Evolutionary conservation across 2,113 vertebrate genomes (phyloP).

Genomic region (Xiphorhynchus elegans): DNA sequence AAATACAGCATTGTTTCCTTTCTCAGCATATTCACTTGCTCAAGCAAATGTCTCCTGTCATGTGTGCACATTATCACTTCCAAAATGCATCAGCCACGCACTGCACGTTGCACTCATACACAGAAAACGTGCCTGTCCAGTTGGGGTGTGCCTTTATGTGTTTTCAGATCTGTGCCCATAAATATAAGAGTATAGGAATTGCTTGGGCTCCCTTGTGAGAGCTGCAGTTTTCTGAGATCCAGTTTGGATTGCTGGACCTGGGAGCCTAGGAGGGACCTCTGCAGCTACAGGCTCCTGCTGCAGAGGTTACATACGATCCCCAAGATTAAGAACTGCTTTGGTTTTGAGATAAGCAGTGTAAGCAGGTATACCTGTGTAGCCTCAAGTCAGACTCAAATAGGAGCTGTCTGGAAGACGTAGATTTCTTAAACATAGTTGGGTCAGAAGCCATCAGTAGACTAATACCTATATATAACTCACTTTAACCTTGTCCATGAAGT

Average conservation of each 20-base stretch:
- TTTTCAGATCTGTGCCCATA: background rate
- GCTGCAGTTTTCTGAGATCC: background rate
- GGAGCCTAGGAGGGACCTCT: background rate
- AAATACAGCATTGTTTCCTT: background rate
- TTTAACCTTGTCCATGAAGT: background rate
- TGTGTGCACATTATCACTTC: background rate
- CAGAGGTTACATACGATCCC: rapidly evolving
- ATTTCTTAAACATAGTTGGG: background rate
- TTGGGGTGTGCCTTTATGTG: background rate
- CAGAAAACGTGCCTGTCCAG: background rate
- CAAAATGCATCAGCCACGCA: background rate
- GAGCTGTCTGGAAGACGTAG: background rate
- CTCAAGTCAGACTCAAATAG: background rate
- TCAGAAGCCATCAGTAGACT: background rate
- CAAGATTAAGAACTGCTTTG: background rate
- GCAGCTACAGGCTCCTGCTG: background rate
- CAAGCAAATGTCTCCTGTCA: background rate
- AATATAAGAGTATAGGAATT: background rate
- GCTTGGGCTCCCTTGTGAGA: background rate
- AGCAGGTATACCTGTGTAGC: background rate
- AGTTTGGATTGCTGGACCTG: background rate
- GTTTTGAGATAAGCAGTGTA: background rate
- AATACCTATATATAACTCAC: background rate
- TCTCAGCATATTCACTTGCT: background rate
- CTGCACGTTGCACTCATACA: background rate